Percentiles rank a stretch among this genome's conserved stretches.
phyloP scores from a whole-genome alignment of 2,888 invertebrate species.

The Calameuta idolon region DNA sequence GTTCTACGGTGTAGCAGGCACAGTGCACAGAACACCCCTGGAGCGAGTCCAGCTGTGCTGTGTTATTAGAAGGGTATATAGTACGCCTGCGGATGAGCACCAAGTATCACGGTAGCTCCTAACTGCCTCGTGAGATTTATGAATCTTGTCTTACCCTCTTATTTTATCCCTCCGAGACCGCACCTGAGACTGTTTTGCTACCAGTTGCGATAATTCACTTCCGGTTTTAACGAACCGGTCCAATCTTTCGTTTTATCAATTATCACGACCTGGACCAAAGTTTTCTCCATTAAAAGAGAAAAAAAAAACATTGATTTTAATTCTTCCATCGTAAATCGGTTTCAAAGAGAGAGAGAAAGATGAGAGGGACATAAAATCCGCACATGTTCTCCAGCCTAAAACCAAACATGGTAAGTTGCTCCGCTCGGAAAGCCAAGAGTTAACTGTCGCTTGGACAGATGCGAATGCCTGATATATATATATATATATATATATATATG shows the following conservation, averaged over 20 bases:
- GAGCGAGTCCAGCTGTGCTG: conserved; percentile 25
- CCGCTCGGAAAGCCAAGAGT: neutral
- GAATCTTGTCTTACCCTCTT: no score
- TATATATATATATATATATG: neutral
- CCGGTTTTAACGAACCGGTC: no score
- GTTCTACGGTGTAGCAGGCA: no score
- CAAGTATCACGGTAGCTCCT: conserved; percentile 3
- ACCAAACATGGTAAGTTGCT: conserved; percentile 12
- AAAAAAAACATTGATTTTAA: no score
- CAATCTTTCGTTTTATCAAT: no score
- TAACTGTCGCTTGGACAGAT: conserved; percentile 9
- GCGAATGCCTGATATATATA: conserved; percentile 10
- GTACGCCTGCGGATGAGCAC: conserved; percentile 2
- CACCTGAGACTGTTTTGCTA: no score
- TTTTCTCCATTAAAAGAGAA: no score
- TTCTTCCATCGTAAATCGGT: neutral
- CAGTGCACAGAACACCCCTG: conserved; percentile 26
- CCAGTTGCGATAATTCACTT: no score
- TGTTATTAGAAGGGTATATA: conserved; percentile 37
- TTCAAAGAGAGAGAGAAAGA: neutral
- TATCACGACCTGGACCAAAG: no score
- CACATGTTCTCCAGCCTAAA: neutral
- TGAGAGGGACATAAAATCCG: neutral
- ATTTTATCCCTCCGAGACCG: no score
- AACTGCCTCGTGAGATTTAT: neutral